phyloP scores from a whole-genome alignment of 2,888 invertebrate species.

The Drosophila eohydei region DNA sequence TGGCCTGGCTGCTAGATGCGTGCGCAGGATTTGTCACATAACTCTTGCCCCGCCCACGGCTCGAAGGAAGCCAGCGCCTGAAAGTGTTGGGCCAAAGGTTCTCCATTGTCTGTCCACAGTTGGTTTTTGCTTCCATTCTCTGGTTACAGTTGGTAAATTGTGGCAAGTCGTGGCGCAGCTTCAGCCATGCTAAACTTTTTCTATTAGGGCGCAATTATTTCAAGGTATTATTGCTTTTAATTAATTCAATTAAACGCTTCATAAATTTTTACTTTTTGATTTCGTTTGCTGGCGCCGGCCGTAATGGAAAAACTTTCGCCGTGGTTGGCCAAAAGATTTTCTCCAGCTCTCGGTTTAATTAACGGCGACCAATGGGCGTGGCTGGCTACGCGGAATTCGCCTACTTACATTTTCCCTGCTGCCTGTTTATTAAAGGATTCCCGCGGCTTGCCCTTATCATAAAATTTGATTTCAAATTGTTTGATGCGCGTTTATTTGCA shows the following conservation, averaged over 20 bases:
- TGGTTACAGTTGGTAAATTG: slow-evolving; percentile 7
- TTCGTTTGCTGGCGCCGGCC: slow-evolving; percentile 56
- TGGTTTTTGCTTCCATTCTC: slow-evolving; percentile 3
- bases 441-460: slow-evolving; percentile 68
- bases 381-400: slow-evolving; percentile 54
- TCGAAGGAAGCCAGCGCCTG: slow-evolving; percentile 31
- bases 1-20: slow-evolving; percentile 66
- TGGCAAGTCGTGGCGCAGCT: not conserved
- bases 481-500: slow-evolving; percentile 79
- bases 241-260: slow-evolving; percentile 84
- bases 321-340: slow-evolving; percentile 63
- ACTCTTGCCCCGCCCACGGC: slow-evolving; percentile 49
- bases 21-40: slow-evolving; percentile 77
- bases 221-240: slow-evolving; percentile 83
- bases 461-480: slow-evolving; percentile 79
- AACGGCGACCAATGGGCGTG: slow-evolving; percentile 64
- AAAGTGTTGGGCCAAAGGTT: slow-evolving; percentile 30
- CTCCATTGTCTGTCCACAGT: slow-evolving; percentile 30
- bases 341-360: slow-evolving; percentile 79
- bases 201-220: slow-evolving; percentile 79
- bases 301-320: slow-evolving; percentile 81
- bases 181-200: slow-evolving; percentile 65
- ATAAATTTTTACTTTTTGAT: slow-evolving; percentile 83
- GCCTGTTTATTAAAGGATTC: slow-evolving; percentile 77
- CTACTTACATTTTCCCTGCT: slow-evolving; percentile 53